Conservation (phyloP, 1,140 invertebrate species). For the Eriocheir sinensis region DNA sequence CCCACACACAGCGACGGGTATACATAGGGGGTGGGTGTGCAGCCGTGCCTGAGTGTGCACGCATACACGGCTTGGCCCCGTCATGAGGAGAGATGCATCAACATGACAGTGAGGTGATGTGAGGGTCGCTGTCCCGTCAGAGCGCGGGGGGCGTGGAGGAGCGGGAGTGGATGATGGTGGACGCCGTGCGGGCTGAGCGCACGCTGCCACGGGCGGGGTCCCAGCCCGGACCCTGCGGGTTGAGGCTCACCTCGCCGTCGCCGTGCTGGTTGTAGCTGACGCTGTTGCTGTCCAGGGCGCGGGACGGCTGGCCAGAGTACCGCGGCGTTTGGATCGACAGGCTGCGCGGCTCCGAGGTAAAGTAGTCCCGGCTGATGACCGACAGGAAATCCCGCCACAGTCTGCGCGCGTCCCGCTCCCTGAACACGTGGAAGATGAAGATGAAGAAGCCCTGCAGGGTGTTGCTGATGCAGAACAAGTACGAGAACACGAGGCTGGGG, state of each 20-base stretch:
- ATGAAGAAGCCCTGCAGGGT: conserved; percentile 79
- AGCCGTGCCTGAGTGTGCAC: too few relatives aligned
- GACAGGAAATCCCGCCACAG: conserved; percentile 78
- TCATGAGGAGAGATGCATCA: background rate
- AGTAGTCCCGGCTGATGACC: conserved; percentile 33
- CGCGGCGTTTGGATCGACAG: background rate
- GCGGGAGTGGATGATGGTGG: conserved; percentile 39
- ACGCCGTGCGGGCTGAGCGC: background rate
- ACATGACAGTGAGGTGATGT: background rate
- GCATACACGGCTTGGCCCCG: too few relatives aligned
- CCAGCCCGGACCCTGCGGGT: background rate
- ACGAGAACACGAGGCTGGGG: conserved; percentile 76
- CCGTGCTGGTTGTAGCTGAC: conserved; percentile 50
- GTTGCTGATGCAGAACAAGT: conserved; percentile 80
- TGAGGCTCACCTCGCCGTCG: conserved; percentile 42
- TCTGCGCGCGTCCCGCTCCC: conserved; percentile 74
- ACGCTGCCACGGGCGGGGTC: background rate
- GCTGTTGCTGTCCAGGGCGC: background rate
- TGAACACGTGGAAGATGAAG: conserved; percentile 80
- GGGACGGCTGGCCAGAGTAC: background rate
- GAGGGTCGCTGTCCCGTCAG: background rate
- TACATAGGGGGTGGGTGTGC: too few relatives aligned
- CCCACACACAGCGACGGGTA: too few relatives aligned
- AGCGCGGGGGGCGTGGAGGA: background rate
- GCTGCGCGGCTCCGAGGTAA: background rate